A percentile compares a stretch with the other conserved stretches of the same genome.
These are phyloP conservation scores for Proterorhinus semilunaris DNA, from an alignment of 2,113 vertebrate species.

Conservation along the genomic window DNA sequence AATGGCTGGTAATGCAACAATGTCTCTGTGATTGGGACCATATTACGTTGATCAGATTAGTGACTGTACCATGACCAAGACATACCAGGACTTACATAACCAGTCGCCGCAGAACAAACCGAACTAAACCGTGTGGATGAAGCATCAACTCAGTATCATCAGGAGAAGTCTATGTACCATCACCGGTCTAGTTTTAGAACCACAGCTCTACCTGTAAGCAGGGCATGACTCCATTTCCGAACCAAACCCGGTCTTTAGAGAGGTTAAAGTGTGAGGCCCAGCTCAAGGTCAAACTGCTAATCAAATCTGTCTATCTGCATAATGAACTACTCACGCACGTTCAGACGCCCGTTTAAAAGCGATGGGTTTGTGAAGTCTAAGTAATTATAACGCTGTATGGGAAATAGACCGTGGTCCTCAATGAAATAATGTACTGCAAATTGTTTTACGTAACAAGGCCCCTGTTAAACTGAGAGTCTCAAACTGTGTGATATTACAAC, in stretches of 20 bases:
- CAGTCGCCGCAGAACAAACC: too few species aligned
- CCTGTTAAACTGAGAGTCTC: background rate
- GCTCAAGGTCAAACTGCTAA: conserved; percentile 64
- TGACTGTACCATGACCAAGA: too few species aligned
- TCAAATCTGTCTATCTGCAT: conserved; percentile 80
- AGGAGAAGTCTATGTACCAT: background rate
- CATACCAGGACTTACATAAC: too few species aligned
- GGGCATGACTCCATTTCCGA: background rate
- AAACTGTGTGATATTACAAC: background rate
- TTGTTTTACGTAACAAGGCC: background rate
- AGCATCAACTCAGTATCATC: background rate
- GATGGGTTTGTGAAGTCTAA: background rate
- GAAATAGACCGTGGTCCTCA: background rate
- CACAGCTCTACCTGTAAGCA: background rate
- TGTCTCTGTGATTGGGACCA: too few species aligned
- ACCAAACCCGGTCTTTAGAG: conserved; percentile 1
- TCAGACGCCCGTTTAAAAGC: conserved; percentile 5
- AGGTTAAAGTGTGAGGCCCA: conserved; percentile 30
- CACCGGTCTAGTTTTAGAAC: background rate
- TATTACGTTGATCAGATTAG: too few species aligned
- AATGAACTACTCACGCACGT: conserved; percentile 61
- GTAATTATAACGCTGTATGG: background rate
- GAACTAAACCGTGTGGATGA: background rate
- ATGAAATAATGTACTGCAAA: background rate
- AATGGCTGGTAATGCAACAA: too few species aligned